Base-by-base conservation (phyloP, 2,797 vertebrate species). In the Schizothorax lantsangensis region DNA sequence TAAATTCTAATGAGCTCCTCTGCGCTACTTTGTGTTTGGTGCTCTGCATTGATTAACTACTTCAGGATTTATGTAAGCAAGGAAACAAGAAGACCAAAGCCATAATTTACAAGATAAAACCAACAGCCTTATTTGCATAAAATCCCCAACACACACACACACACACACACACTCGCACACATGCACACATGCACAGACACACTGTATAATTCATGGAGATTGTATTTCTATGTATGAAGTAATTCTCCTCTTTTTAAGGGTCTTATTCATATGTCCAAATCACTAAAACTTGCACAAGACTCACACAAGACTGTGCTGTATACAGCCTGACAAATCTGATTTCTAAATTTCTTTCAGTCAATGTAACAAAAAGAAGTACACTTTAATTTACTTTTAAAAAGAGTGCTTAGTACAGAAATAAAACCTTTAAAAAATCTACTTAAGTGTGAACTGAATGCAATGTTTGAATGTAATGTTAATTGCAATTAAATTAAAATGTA, bases 61-160 rank as follows among this genome's bases (percentile, higher is more conserved):
- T 95, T 92, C 92, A 94, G 93, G 94, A 95, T 96, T 94, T 94
- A 95, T 95, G 94, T 92, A 95, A 94, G 90, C 90, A 91, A 47
- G 82, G 72, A 79, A 91, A 92, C 64, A 88, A 84, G 84, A 93
- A 93, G 89, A 84, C 84, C 90, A 91, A 92, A 93, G 92, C 92
- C 90, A 95, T 96, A 95, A 95, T 92, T 96, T 94, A 96, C 79
- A 59, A 89, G 91, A 91, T 93, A 94, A 94, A 94, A 95, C 86
- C 86, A 92, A 92, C 91, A 86, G 90, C 93, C 43, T 45, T 45
- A 45, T 45, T 45, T 45, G 9, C 94, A 95, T 95, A 93, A 93
- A 89, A 89, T 86, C 93, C 92, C 92, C 91, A 91, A 45, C 43
- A 45, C 43, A 45, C 10, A 11, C 43, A 45, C 43, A 40, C 38